Evolutionary conservation across 2,797 vertebrate species (phyloP).

Genomic region (Vireo griseus): DNA sequence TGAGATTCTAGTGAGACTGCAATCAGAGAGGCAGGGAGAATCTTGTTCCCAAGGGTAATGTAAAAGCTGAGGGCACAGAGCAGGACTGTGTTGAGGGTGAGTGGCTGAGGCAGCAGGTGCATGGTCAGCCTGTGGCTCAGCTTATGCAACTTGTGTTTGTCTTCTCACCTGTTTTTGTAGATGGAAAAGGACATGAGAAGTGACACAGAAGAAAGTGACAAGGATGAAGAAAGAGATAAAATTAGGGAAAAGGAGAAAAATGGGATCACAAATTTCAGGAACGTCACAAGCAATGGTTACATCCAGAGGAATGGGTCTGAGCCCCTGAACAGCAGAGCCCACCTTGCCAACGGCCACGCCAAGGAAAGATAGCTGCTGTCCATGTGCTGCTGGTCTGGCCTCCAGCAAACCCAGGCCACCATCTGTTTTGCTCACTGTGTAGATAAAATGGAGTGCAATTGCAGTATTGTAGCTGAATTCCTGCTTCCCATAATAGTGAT

Average conservation of each 20-base stretch:
- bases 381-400: neutral
- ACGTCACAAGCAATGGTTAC: neutral
- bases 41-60: neutral
- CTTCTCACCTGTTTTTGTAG: conserved; percentile 61
- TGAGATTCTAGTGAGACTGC: neutral
- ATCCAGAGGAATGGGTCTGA: neutral
- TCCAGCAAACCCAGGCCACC: neutral
- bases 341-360: neutral
- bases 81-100: neutral
- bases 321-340: neutral
- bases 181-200: conserved; percentile 89
- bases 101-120: neutral
- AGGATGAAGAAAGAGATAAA: conserved; percentile 63
- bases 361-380: conserved; percentile 34
- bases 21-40: neutral
- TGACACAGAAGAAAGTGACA: conserved; percentile 86
- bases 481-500: neutral
- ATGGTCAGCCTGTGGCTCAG: neutral
- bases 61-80: neutral
- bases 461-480: neutral
- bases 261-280: neutral
- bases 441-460: neutral
- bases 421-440: neutral
- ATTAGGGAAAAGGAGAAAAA: conserved; percentile 5
- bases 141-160: neutral